Conservation (phyloP, 1,140 invertebrate genomes). For the Nomia melanderi region DNA sequence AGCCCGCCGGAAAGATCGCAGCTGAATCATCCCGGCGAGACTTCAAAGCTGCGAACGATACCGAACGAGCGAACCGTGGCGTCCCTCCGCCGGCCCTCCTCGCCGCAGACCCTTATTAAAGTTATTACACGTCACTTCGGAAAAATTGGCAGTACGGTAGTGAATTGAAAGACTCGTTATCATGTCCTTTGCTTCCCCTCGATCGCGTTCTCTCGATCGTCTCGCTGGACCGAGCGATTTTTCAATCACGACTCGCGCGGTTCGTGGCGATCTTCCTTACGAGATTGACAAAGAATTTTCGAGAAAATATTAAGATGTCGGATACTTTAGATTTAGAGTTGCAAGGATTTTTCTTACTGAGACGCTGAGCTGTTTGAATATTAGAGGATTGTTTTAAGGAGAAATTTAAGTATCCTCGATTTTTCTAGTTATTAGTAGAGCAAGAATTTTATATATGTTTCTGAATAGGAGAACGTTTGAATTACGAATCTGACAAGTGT, state of each 20-base stretch:
- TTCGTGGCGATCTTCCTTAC: no score
- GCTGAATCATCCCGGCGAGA: slow-evolving; percentile 7
- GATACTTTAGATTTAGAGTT: no score
- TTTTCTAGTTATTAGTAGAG: no score
- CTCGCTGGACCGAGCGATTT: not conserved
- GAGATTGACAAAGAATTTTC: no score
- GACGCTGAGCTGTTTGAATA: no score
- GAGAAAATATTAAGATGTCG: no score
- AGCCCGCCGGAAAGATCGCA: slow-evolving; percentile 9
- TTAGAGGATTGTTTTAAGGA: no score
- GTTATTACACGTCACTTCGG: slow-evolving; percentile 62
- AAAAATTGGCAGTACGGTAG: slow-evolving; percentile 75
- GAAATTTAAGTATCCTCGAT: no score
- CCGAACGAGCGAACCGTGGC: slow-evolving; percentile 11
- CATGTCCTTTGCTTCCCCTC: slow-evolving; percentile 22
- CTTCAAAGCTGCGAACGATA: slow-evolving; percentile 29
- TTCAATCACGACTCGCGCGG: not conserved
- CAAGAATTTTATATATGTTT: no score
- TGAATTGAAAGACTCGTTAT: slow-evolving; percentile 73
- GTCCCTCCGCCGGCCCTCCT: slow-evolving; percentile 4
- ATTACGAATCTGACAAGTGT: no score
- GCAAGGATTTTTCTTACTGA: no score
- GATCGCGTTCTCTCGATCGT: slow-evolving; percentile 2
- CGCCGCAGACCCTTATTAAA: slow-evolving; percentile 52
- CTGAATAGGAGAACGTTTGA: no score